A percentile compares a stretch with the other conserved stretches of the same genome.
Conservation (phyloP, 2,888 invertebrate species). For the Melolontha melolontha region DNA sequence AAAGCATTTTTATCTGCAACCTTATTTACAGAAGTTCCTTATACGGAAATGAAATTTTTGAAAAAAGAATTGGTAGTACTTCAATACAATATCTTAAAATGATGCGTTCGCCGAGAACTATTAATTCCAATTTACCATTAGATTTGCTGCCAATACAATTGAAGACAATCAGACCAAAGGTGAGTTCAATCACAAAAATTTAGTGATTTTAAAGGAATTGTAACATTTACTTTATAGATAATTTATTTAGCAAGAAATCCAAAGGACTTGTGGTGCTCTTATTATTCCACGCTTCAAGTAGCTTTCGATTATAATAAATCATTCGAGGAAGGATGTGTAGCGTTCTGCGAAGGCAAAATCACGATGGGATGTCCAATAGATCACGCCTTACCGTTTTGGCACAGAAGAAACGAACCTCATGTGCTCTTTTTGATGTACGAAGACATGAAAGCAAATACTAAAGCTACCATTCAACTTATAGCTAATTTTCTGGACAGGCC, state of each 20-base stretch:
- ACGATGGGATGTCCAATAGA: slow-evolving; percentile 76
- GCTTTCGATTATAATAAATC: slow-evolving; percentile 72
- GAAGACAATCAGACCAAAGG: slow-evolving; percentile 78
- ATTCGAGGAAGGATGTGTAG: slow-evolving; percentile 81
- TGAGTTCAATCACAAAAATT: slow-evolving; percentile 55
- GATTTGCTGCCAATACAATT: slow-evolving; percentile 76
- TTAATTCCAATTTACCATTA: slow-evolving; percentile 81
- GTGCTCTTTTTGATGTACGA: slow-evolving; percentile 85
- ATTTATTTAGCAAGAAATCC: slow-evolving; percentile 91
- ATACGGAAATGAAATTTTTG: slow-evolving; percentile 52
- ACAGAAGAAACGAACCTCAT: slow-evolving; percentile 76
- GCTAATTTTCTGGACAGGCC: slow-evolving; percentile 78
- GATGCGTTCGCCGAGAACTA: slow-evolving; percentile 75
- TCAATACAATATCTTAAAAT: slow-evolving; percentile 79
- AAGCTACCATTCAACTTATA: slow-evolving; percentile 70
- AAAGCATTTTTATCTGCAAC: too few species aligned
- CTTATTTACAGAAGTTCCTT: slow-evolving; percentile 53
- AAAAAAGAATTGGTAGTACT: slow-evolving; percentile 72
- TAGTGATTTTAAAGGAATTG: background rate
- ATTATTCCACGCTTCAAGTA: slow-evolving; percentile 83
- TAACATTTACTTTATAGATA: slow-evolving; percentile 68
- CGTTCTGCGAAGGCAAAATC: slow-evolving; percentile 76
- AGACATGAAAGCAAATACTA: slow-evolving; percentile 82
- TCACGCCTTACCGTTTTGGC: slow-evolving; percentile 77
- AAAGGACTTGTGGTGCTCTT: slow-evolving; percentile 91